Conservation (phyloP, 2,888 invertebrate species). For the Amaurobius ferox region DNA sequence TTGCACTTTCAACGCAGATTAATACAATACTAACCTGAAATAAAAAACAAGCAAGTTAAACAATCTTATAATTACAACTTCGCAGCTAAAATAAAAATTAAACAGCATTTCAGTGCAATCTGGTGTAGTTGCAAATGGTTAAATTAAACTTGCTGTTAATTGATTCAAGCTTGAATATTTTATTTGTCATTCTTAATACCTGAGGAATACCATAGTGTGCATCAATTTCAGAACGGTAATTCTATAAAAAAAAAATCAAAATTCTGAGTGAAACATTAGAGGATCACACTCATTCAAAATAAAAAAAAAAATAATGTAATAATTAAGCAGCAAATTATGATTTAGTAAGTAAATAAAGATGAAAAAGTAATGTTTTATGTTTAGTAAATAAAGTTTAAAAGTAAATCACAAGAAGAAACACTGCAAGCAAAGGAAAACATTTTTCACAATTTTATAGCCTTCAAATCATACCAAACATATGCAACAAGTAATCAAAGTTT, state of each 20-base stretch:
- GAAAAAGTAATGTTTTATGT: too few relatives aligned
- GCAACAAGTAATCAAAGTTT: too few relatives aligned
- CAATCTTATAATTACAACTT: neutral
- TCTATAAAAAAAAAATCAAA: conserved; percentile 82
- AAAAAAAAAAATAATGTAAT: neutral
- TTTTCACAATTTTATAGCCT: too few relatives aligned
- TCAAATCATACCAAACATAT: too few relatives aligned
- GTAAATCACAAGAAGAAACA: too few relatives aligned
- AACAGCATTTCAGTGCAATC: conserved; percentile 28
- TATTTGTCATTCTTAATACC: conserved; percentile 80
- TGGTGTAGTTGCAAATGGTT: conserved; percentile 37
- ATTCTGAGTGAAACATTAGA: conserved; percentile 34
- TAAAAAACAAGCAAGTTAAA: neutral
- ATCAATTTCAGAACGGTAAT: conserved; percentile 93
- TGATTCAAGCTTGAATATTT: conserved; percentile 56
- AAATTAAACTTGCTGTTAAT: conserved; percentile 64
- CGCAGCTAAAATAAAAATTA: neutral
- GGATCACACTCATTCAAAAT: neutral
- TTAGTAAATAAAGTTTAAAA: too few relatives aligned
- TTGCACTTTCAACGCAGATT: neutral
- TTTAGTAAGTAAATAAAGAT: too few relatives aligned
- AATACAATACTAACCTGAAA: neutral
- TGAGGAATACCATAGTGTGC: conserved; percentile 91
- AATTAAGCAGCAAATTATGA: too few relatives aligned
- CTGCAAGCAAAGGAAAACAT: too few relatives aligned